Conservation (phyloP, 2,888 invertebrate species). For the Sylvicola cinctus region DNA sequence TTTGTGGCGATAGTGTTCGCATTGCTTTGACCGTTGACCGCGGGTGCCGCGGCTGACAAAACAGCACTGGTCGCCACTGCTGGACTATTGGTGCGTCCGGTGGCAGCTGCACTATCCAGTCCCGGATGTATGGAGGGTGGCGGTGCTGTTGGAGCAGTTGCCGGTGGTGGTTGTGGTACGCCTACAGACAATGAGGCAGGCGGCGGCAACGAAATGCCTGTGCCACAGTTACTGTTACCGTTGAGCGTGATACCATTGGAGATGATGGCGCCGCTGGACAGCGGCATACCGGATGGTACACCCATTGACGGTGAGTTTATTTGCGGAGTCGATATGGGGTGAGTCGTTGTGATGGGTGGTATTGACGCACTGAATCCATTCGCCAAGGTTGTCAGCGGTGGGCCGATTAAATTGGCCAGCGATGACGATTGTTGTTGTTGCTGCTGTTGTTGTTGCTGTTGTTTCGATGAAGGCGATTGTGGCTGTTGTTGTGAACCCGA, state of each 20-base stretch:
- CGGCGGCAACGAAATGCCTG: slow-evolving; percentile 29
- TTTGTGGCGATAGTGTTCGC: slow-evolving; percentile 12
- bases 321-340: slow-evolving; percentile 11
- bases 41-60: slow-evolving; percentile 13
- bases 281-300: slow-evolving; percentile 11
- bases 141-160: slow-evolving; percentile 21
- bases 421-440: slow-evolving; percentile 8
- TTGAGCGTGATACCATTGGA: slow-evolving; percentile 6
- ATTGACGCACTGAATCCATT: slow-evolving; percentile 15
- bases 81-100: slow-evolving; percentile 28
- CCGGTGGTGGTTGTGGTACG: slow-evolving; percentile 13
- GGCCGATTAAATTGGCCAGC: slow-evolving; percentile 13
- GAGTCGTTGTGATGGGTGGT: slow-evolving; percentile 14
- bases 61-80: slow-evolving; percentile 13
- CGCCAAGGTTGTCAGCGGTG: slow-evolving; percentile 14
- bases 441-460: slow-evolving; percentile 23
- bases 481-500: slow-evolving; percentile 4
- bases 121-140: slow-evolving; percentile 16
- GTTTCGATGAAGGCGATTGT: not conserved
- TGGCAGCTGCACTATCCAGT: slow-evolving; percentile 16
- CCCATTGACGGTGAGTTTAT: slow-evolving; percentile 7
- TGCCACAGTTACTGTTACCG: slow-evolving; percentile 17
- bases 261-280: slow-evolving; percentile 11
- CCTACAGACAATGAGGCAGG: slow-evolving; percentile 18
- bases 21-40: slow-evolving; percentile 15